phyloP scores from a whole-genome alignment of 2,888 invertebrate species.

The Arrhopalites spinosus region DNA sequence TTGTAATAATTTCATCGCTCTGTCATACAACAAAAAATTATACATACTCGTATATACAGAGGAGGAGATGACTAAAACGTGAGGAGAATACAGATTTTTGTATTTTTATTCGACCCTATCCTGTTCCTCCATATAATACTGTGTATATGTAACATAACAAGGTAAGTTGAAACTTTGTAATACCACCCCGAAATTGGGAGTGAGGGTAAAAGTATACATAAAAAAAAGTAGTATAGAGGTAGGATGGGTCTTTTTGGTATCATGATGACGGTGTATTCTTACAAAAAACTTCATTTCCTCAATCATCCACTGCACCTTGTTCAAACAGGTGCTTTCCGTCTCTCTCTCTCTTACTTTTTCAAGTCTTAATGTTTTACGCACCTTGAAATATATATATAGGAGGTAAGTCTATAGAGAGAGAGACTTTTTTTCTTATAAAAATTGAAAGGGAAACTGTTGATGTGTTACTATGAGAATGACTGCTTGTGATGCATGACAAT shows the following conservation, averaged over 20 bases:
- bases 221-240: not conserved
- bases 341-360: not conserved
- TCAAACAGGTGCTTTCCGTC: conserved; percentile 30
- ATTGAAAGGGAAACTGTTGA: conserved; percentile 20
- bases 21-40: conserved; percentile 10
- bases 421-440: not conserved
- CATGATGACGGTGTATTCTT: not conserved
- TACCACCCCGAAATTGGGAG: no score
- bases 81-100: conserved; percentile 2
- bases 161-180: no score
- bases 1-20: conserved; percentile 3
- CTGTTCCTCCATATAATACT: not conserved
- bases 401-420: no score
- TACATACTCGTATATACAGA: not conserved
- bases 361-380: not conserved
- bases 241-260: not conserved
- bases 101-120: not conserved
- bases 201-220: not conserved
- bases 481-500: conserved; percentile 5
- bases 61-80: not conserved
- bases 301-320: conserved; percentile 11
- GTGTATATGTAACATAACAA: not conserved
- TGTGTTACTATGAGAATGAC: not conserved
- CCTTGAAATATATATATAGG: conserved; percentile 1
- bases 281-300: conserved; percentile 26